Evolutionary conservation across 1,140 invertebrate genomes (phyloP).

Genomic region (Antheraea mylitta): DNA sequence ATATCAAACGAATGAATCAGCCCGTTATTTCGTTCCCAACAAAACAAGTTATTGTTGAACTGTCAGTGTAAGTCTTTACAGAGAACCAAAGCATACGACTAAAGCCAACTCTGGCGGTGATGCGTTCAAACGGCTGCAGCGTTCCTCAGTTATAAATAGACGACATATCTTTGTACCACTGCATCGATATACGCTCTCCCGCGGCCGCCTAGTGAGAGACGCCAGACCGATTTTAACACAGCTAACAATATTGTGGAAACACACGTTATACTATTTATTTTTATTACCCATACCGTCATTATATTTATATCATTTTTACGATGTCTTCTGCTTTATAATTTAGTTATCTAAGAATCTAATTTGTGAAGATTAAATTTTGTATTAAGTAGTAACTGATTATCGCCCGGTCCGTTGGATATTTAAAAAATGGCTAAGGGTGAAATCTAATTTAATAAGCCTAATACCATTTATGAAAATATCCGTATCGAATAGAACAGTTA

Average conservation of each 20-base stretch:
- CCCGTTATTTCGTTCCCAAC: background rate
- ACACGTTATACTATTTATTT: slow-evolving; percentile 50
- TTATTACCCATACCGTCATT: slow-evolving; percentile 39
- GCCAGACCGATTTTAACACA: slow-evolving; percentile 47
- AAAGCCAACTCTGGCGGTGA: slow-evolving; percentile 38
- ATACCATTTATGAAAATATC: too few relatives aligned
- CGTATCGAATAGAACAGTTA: too few relatives aligned
- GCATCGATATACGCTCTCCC: slow-evolving; percentile 62
- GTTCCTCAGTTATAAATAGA: slow-evolving; percentile 70
- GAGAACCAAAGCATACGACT: slow-evolving; percentile 45
- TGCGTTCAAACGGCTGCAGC: slow-evolving; percentile 50
- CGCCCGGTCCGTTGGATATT: too few relatives aligned
- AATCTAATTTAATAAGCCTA: too few relatives aligned
- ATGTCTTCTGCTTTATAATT: background rate
- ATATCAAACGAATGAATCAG: background rate
- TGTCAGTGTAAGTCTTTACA: slow-evolving; percentile 11
- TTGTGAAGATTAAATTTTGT: too few relatives aligned
- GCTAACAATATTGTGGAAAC: slow-evolving; percentile 19
- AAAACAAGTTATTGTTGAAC: slow-evolving; percentile 13
- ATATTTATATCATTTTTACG: background rate
- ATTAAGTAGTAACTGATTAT: too few relatives aligned
- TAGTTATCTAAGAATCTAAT: too few relatives aligned
- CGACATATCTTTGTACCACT: slow-evolving; percentile 65
- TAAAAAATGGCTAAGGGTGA: too few relatives aligned
- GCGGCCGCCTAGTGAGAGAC: slow-evolving; percentile 51